Evolutionary conservation across 2,797 vertebrate genomes (phyloP).

Genomic region (Jordanella pulchra): DNA sequence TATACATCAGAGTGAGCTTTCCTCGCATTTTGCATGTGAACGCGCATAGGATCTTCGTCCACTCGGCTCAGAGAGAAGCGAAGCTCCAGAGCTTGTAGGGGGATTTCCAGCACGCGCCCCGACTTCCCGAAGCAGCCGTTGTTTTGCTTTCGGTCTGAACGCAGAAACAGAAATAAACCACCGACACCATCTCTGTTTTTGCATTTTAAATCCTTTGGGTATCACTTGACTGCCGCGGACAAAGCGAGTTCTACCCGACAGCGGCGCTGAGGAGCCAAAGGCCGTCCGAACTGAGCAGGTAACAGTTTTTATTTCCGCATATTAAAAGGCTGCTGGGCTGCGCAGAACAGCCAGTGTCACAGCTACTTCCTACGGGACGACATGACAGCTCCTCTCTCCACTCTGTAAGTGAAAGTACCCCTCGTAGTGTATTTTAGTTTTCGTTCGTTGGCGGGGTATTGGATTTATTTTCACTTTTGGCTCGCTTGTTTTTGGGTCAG

Average conservation of each 20-base stretch:
- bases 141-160: constrained; percentile 99
- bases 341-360: neutral
- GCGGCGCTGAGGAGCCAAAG: constrained; percentile 38
- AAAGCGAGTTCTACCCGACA: neutral
- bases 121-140: constrained; percentile 74
- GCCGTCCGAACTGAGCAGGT: constrained; percentile 57
- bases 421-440: constrained; percentile 38
- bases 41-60: constrained; percentile 76
- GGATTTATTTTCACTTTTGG: constrained; percentile 90
- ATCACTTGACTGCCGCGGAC: constrained; percentile 9
- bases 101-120: constrained; percentile 85
- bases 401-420: constrained; percentile 71
- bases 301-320: constrained; percentile 66
- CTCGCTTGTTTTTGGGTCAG: constrained; percentile 59
- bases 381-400: constrained; percentile 41
- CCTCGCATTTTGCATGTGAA: constrained; percentile 27
- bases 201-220: neutral
- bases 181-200: constrained; percentile 56
- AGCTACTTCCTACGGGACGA: constrained; percentile 44
- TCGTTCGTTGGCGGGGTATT: constrained; percentile 51
- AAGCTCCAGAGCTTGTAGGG: constrained; percentile 75
- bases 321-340: constrained; percentile 19
- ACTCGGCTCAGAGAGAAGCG: constrained; percentile 57
- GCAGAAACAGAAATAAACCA: constrained; percentile 77
- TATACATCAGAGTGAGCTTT: constrained; percentile 39